A percentile compares a stretch with the other conserved stretches of the same genome.
phyloP scores from a whole-genome alignment of 2,113 vertebrate genomes.

The Erpornis zantholeuca region DNA sequence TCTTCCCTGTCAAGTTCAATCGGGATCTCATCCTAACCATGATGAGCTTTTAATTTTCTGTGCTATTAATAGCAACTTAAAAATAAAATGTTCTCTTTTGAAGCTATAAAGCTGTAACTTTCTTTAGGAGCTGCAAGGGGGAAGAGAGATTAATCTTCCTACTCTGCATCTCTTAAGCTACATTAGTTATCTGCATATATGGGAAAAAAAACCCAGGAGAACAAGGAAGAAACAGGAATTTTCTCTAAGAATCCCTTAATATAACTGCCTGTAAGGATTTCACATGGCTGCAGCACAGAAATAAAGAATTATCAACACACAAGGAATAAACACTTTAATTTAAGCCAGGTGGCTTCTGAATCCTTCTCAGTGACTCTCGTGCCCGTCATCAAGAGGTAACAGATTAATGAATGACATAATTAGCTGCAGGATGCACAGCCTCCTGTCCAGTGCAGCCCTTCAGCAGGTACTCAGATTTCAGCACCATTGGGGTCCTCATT shows the following conservation, averaged over 20 bases:
- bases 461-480: constrained; percentile 25
- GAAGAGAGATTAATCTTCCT: constrained; percentile 36
- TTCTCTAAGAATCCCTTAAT: neutral
- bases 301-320: neutral
- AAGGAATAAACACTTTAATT: neutral
- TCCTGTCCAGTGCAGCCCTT: neutral
- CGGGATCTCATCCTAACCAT: constrained; percentile 36
- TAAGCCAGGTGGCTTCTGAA: neutral
- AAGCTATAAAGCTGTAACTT: constrained; percentile 43
- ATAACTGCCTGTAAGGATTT: neutral
- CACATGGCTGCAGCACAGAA: neutral
- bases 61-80: constrained; percentile 57
- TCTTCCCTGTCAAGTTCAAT: constrained; percentile 55
- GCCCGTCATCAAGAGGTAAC: neutral
- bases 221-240: neutral
- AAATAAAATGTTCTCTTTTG: constrained; percentile 61
- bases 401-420: constrained; percentile 29
- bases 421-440: neutral
- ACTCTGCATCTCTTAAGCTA: neutral
- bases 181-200: neutral
- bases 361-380: neutral
- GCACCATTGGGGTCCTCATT: neutral
- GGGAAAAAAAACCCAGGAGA: neutral
- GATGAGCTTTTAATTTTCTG: constrained; percentile 59
- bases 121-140: constrained; percentile 28